These are phyloP conservation scores for Pelobates fuscus DNA, from an alignment of 2,113 vertebrate genomes.

Conservation along the genomic window DNA sequence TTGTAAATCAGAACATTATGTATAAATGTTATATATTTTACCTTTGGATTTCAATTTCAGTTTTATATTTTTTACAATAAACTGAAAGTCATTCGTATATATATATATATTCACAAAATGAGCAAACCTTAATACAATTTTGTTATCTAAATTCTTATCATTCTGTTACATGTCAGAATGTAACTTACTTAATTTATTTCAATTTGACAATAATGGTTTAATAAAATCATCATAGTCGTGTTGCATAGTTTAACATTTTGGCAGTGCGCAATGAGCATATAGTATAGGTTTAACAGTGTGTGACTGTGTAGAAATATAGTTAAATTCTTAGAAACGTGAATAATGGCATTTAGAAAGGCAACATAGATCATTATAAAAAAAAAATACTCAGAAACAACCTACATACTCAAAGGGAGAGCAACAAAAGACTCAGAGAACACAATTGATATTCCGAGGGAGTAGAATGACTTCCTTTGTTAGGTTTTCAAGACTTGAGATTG, in stretches of 20 bases:
- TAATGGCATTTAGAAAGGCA: slow-evolving; percentile 18
- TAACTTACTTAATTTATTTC: too few relatives aligned
- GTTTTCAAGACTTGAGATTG: background rate
- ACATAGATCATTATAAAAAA: background rate
- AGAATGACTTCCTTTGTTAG: slow-evolving; percentile 6
- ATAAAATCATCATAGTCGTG: background rate
- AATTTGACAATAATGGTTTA: too few relatives aligned
- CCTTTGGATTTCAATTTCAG: too few relatives aligned
- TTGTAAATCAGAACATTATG: too few relatives aligned
- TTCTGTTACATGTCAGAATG: too few relatives aligned
- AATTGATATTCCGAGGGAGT: slow-evolving; percentile 28
- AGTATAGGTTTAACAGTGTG: background rate
- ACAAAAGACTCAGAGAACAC: slow-evolving; percentile 9
- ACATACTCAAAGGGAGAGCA: slow-evolving; percentile 19
- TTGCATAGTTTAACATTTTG: background rate
- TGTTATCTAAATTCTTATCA: too few relatives aligned
- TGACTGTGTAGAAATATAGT: slow-evolving; percentile 1
- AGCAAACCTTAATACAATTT: too few relatives aligned
- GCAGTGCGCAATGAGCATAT: background rate
- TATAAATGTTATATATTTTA: too few relatives aligned
- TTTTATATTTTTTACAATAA: too few relatives aligned
- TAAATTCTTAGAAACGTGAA: background rate
- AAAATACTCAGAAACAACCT: slow-evolving; percentile 24
- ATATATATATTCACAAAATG: too few relatives aligned
- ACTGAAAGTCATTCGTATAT: too few relatives aligned